Conservation (phyloP, 2,113 vertebrate species). For the Spermophilus dauricus region DNA sequence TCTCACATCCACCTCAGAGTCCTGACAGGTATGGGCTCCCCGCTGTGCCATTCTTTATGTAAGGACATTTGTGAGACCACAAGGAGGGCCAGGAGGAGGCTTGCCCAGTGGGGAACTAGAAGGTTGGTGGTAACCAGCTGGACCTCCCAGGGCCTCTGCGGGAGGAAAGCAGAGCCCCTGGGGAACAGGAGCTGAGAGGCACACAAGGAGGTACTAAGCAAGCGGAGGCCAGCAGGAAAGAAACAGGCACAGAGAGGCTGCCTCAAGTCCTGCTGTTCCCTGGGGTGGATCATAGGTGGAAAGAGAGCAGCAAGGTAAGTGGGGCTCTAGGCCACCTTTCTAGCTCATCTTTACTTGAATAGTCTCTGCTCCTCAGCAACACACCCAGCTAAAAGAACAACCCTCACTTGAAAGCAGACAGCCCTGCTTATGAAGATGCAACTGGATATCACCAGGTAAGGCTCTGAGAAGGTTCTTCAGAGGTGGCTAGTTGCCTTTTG, state of each 20-base stretch:
- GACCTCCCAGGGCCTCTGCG: accelerated
- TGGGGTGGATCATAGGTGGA: not conserved
- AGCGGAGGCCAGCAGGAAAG: not conserved
- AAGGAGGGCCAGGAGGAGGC: too few species aligned
- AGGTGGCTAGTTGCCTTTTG: not conserved
- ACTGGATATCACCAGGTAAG: not conserved
- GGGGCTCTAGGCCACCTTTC: not conserved
- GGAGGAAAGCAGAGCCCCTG: not conserved
- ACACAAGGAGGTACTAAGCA: not conserved
- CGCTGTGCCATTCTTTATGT: not conserved
- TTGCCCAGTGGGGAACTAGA: not conserved
- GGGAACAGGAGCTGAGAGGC: not conserved
- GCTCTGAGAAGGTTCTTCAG: not conserved
- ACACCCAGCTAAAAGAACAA: not conserved
- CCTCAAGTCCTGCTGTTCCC: too few species aligned
- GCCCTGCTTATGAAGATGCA: not conserved
- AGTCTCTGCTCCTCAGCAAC: not conserved
- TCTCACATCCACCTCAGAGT: not conserved
- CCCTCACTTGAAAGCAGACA: not conserved
- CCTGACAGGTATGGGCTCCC: not conserved
- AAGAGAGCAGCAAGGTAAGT: not conserved
- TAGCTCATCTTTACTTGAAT: not conserved
- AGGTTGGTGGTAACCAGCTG: not conserved
- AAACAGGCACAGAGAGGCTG: not conserved
- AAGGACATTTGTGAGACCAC: not conserved